Evolutionary conservation across 2,797 vertebrate genomes (phyloP), one percentile per base, ranked within the genome.

Genomic region (Urophycis tenuis): DNA sequence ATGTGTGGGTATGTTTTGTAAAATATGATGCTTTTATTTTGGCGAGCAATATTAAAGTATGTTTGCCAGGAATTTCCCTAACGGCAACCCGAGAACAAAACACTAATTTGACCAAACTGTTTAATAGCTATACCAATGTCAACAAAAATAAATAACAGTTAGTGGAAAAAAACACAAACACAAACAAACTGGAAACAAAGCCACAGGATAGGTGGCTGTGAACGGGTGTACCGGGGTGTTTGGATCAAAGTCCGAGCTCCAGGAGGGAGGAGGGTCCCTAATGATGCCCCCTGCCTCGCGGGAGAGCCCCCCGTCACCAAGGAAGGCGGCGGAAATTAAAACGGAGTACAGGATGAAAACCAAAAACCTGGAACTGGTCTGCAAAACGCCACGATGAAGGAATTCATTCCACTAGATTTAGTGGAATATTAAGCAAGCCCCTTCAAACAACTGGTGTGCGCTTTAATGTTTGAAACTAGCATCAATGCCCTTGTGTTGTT

Each of bases 391-490:
- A 29, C 60, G 10, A 29, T 3, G 60, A 29, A 67, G 25, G 60
- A 67, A 67, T 64, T 29, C 9, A 11, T n/a, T n/a, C 29, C 25
- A 12, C 25, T 12, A 12, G 60, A 67, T 67, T 29, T 29, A 67
- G 60, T 29, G 14, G 60, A 67, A 29, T 29, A 67, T 67, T 29
- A 67, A 67, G 60, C 60, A 67, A 49, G 8, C 53, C 60, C 25
- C 10, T n/a, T 3, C 1, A 67, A 2, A 29, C n/a, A 67, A 29
- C 53, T 0, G 10, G 53, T 60, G 45, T 67, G 2, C 60, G n/a
- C n/a, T 67, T 67, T 67, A 29, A 67, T 67, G n/a, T 60, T n/a
- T n/a, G 53, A 60, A 60, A 60, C 53, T 67, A 60, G 53, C 53
- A 22, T 49, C 19, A 60, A 60, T n/a, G 60, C 60, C 60, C 60